Evolutionary conservation across 2,113 vertebrate species (phyloP), one percentile per base, ranked within the genome.

Genomic region (Aramus guarauna): DNA sequence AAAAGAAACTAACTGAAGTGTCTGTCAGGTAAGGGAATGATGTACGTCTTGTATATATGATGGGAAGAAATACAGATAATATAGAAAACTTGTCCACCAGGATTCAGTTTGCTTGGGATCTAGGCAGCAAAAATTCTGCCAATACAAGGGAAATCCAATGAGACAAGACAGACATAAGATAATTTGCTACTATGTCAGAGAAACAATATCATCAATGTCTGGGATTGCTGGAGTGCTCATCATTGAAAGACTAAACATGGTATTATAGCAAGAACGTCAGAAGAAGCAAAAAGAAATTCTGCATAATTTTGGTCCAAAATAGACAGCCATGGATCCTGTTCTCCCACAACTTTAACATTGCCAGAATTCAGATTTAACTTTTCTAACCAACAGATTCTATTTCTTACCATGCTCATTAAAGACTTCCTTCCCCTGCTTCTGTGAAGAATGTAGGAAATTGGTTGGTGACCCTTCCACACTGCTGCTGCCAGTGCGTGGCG

Each of bases 401-500:
- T 76, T 71, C 27, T 79, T 58, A 29, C 52, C 26, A 19, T 21
- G 6, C 2, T 67, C 12, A 32, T 48, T 39, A 26, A 60, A 60
- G 9, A 22, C 62, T 41, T 62, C 60, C 45, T 86, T 53, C 15
- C 12, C 2, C 15, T 41, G 9, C 10, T 88, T 59, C 55, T 73
- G 18, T n/a, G 53, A 76, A 43, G n/a, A 88, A 22, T 17, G 18
- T 8, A 69, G 55, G 43, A 77, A 73, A 45, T 48, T 18, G 4
- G 4, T 17, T 21, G 45, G 21, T 50, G 74, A 39, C 30, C 21
- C 27, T 59, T 81, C 43, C 59, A 48, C 5, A 6, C 18, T 59
- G 39, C 75, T 64, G 60, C 48, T 68, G 50, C 52, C 2, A 1
- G 15, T 34, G 9, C 0, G 0, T 43, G 41, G 27, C 1, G 1